These are phyloP conservation scores for Parascotia fuliginaria DNA, from an alignment of 2,888 invertebrate genomes.

Conservation along the genomic window DNA sequence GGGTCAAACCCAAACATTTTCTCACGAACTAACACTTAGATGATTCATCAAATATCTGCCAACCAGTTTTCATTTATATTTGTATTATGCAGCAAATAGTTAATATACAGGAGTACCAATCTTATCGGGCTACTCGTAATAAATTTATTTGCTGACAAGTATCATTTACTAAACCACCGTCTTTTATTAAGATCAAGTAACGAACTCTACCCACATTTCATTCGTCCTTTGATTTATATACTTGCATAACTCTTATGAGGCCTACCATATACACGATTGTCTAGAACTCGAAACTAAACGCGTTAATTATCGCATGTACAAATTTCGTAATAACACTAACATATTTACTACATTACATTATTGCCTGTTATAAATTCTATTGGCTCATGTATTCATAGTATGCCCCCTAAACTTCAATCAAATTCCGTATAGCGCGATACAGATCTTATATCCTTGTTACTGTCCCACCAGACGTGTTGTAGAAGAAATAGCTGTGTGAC, in stretches of 20 bases:
- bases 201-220: slow-evolving; percentile 36
- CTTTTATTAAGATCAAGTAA: slow-evolving; percentile 57
- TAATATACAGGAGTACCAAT: slow-evolving; percentile 54
- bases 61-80: slow-evolving; percentile 50
- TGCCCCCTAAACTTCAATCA: slow-evolving; percentile 64
- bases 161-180: slow-evolving; percentile 57
- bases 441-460: slow-evolving; percentile 81
- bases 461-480: slow-evolving; percentile 72
- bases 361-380: slow-evolving; percentile 21
- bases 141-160: slow-evolving; percentile 63
- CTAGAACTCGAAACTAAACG: slow-evolving; percentile 12
- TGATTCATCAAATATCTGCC: slow-evolving; percentile 53
- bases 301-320: slow-evolving; percentile 6
- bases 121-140: slow-evolving; percentile 57
- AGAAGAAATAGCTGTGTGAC: slow-evolving; percentile 76
- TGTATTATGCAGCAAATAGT: slow-evolving; percentile 46
- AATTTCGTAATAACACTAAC: slow-evolving; percentile 16
- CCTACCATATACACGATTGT: slow-evolving; percentile 11
- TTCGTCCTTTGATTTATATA: slow-evolving; percentile 33
- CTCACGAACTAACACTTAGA: slow-evolving; percentile 45
- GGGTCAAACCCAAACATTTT: slow-evolving; percentile 21
- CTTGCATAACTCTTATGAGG: slow-evolving; percentile 30
- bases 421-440: slow-evolving; percentile 66
- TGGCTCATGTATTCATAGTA: slow-evolving; percentile 40
- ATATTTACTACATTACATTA: too few relatives aligned